Percentiles rank a stretch among this genome's conserved stretches.
Evolutionary conservation across 2,888 invertebrate species (phyloP).

Genomic region (Macrophya alboannulata): DNA sequence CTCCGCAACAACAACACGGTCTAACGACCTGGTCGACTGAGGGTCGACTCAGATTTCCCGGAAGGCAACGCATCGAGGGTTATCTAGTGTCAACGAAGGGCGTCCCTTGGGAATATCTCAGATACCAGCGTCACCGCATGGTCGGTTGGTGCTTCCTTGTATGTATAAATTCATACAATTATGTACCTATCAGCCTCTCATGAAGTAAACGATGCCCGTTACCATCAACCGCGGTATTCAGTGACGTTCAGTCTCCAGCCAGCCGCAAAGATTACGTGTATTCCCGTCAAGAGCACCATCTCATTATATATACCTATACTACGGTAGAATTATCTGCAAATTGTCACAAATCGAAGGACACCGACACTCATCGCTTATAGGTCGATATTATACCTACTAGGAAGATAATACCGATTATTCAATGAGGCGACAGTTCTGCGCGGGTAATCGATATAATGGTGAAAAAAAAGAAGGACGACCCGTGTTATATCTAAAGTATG

Average conservation of each 20-base stretch:
- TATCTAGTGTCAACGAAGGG: conserved; percentile 51
- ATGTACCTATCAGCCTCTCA: conserved; percentile 47
- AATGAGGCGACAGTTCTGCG: not conserved
- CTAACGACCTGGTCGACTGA: conserved; percentile 40
- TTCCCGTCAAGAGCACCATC: conserved; percentile 25
- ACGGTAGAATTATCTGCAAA: conserved; percentile 25
- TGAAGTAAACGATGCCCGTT: conserved; percentile 47
- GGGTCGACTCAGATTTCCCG: conserved; percentile 47
- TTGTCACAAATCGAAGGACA: conserved; percentile 39
- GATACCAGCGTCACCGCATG: conserved; percentile 39
- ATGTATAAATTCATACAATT: conserved; percentile 51
- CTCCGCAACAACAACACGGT: conserved; percentile 28
- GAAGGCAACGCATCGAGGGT: conserved; percentile 34
- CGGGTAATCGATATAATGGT: conserved; percentile 22
- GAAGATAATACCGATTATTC: conserved; percentile 4
- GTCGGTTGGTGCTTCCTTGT: conserved; percentile 28
- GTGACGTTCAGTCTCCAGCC: conserved; percentile 15
- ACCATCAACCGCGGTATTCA: conserved; percentile 38
- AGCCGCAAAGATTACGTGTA: conserved; percentile 30
- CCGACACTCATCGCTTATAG: conserved; percentile 2
- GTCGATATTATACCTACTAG: not conserved
- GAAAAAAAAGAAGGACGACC: not conserved
- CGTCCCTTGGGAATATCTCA: conserved; percentile 43
- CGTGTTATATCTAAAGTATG: conserved; percentile 28
- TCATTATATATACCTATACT: not conserved